These are phyloP conservation scores for Mormyrus lacerda DNA, from an alignment of 2,113 vertebrate genomes.

Conservation along the genomic window DNA sequence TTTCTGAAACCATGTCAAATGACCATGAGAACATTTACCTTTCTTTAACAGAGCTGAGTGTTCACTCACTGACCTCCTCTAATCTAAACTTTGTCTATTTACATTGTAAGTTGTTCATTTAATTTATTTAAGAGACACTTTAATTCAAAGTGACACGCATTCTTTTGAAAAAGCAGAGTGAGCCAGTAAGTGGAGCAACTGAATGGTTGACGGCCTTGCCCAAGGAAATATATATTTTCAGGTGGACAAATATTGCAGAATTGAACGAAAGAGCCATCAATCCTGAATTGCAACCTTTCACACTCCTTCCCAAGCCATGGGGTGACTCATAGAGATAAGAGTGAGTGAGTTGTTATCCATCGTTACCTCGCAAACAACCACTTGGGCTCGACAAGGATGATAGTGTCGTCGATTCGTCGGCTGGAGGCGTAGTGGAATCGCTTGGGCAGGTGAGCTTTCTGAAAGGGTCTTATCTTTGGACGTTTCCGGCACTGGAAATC, in stretches of 20 bases:
- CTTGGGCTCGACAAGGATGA: constrained; percentile 48
- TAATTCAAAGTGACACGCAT: background rate
- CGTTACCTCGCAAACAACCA: constrained; percentile 65
- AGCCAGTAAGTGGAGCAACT: background rate
- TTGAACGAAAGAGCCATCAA: background rate
- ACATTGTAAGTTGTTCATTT: too few species aligned
- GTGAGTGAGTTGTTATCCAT: background rate
- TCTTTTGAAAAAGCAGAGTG: background rate
- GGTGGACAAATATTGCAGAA: background rate
- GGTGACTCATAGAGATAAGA: background rate
- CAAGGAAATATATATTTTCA: background rate
- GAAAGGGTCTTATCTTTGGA: constrained; percentile 58
- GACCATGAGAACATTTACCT: background rate
- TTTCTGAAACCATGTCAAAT: constrained; percentile 32
- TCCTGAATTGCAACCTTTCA: background rate
- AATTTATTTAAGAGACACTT: background rate
- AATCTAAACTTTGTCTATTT: background rate
- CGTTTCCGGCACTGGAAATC: constrained; percentile 51
- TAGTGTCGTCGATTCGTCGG: constrained; percentile 62
- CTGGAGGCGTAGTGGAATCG: constrained; percentile 64
- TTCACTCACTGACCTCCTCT: background rate
- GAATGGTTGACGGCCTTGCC: background rate
- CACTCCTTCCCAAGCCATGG: background rate
- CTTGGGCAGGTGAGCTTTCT: constrained; percentile 62
- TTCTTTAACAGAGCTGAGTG: background rate